Evolutionary conservation across 2,113 vertebrate species (phyloP).

Genomic region (Ammodytes dubius): DNA sequence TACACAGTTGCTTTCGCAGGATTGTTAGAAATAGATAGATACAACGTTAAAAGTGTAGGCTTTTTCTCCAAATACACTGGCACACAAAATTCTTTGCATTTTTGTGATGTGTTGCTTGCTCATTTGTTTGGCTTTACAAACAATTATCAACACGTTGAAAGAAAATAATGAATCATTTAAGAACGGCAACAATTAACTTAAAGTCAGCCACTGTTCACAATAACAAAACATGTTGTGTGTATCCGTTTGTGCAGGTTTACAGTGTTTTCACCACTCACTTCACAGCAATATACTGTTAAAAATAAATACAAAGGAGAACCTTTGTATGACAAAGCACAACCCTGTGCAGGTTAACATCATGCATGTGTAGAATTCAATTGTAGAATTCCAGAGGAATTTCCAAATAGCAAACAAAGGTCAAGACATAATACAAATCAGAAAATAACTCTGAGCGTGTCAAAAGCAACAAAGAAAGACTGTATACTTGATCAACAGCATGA

Average conservation of each 20-base stretch:
- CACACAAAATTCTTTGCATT: background rate
- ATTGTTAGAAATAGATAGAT: slow-evolving; percentile 37
- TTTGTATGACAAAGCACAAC: slow-evolving; percentile 18
- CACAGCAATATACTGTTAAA: slow-evolving; percentile 40
- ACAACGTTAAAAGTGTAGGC: background rate
- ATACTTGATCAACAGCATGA: slow-evolving; percentile 60
- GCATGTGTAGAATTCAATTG: slow-evolving; percentile 36
- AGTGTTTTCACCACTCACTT: slow-evolving; percentile 50
- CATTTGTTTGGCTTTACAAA: slow-evolving; percentile 27
- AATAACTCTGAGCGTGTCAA: slow-evolving; percentile 44
- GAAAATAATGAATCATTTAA: background rate
- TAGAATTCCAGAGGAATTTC: slow-evolving; percentile 22
- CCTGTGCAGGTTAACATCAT: slow-evolving; percentile 43
- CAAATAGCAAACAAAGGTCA: slow-evolving; percentile 40
- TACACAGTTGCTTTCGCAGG: slow-evolving; percentile 14
- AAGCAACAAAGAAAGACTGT: slow-evolving; percentile 58
- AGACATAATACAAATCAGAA: slow-evolving; percentile 47
- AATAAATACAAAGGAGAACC: background rate
- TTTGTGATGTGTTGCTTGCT: slow-evolving; percentile 2
- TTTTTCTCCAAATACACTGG: background rate
- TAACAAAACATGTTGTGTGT: slow-evolving; percentile 11
- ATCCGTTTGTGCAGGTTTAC: slow-evolving; percentile 40
- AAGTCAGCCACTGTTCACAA: slow-evolving; percentile 33
- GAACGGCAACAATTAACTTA: slow-evolving; percentile 18
- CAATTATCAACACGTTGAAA: slow-evolving; percentile 14